phyloP scores from a whole-genome alignment of 2,797 vertebrate genomes.

The Sardinella longiceps region DNA sequence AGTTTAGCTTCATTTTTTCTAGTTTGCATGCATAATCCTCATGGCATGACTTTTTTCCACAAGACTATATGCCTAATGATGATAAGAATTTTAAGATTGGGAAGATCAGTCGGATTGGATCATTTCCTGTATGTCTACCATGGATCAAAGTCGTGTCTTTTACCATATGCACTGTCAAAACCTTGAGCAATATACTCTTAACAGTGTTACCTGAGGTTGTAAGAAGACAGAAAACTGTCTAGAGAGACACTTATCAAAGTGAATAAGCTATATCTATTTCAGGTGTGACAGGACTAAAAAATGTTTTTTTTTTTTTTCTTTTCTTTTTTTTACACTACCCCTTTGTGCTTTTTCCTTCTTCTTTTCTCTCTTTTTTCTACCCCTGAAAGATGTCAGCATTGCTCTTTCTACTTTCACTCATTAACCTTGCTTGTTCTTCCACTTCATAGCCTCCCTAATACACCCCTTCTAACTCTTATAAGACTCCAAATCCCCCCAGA shows the following conservation, averaged over 20 bases:
- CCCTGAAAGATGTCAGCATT: slow-evolving; percentile 70
- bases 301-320: slow-evolving; percentile 46
- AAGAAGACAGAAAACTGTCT: neutral
- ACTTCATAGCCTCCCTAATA: slow-evolving; percentile 75
- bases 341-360: slow-evolving; percentile 48
- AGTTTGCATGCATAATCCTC: neutral
- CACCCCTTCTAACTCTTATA: slow-evolving; percentile 60
- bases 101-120: neutral
- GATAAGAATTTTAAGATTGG: neutral
- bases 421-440: slow-evolving; percentile 83
- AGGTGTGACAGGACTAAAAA: slow-evolving; percentile 60
- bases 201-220: neutral
- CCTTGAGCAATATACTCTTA: neutral
- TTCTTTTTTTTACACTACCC: slow-evolving; percentile 44
- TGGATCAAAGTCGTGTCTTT: neutral
- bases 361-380: slow-evolving; percentile 48
- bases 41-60: neutral
- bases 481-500: slow-evolving; percentile 59
- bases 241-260: slow-evolving; percentile 34
- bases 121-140: neutral
- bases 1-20: neutral
- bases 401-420: slow-evolving; percentile 77
- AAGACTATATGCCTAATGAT: neutral
- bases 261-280: slow-evolving; percentile 52
- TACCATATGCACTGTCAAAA: slow-evolving; percentile 5